Percentiles rank a stretch among this genome's conserved stretches.
Conservation (phyloP, 2,888 invertebrate species). For the Bellardia bayeri region DNA sequence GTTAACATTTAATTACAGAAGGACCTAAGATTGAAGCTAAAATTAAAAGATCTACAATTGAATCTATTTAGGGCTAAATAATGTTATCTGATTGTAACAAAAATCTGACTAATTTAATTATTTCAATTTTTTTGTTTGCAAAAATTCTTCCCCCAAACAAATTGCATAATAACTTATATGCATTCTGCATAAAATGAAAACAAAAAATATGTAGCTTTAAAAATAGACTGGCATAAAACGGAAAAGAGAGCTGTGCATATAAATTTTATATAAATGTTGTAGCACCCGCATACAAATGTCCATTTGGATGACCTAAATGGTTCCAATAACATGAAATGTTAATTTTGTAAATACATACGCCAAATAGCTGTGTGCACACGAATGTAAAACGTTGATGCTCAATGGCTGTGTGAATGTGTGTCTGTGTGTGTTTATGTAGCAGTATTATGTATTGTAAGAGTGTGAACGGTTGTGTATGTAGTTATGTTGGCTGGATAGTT, state of each 20-base stretch:
- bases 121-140: neutral
- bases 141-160: neutral
- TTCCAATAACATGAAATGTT: conserved; percentile 65
- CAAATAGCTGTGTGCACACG: neutral
- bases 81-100: no score
- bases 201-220: conserved; percentile 1
- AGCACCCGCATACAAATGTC: conserved; percentile 37
- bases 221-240: conserved; percentile 8
- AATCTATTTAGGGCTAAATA: no score
- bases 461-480: conserved; percentile 19
- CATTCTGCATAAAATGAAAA: neutral
- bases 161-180: conserved; percentile 47
- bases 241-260: conserved; percentile 19
- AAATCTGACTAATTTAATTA: neutral
- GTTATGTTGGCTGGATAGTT: conserved; percentile 18
- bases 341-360: conserved; percentile 65
- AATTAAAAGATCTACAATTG: no score
- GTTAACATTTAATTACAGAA: no score
- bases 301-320: conserved; percentile 62
- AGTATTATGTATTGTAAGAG: neutral
- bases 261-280: conserved; percentile 51
- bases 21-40: no score
- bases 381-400: neutral
- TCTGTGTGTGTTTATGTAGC: neutral
- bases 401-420: conserved; percentile 7